Base-by-base conservation (phyloP, 2,888 invertebrate species). In the Coelopa pilipes region DNA sequence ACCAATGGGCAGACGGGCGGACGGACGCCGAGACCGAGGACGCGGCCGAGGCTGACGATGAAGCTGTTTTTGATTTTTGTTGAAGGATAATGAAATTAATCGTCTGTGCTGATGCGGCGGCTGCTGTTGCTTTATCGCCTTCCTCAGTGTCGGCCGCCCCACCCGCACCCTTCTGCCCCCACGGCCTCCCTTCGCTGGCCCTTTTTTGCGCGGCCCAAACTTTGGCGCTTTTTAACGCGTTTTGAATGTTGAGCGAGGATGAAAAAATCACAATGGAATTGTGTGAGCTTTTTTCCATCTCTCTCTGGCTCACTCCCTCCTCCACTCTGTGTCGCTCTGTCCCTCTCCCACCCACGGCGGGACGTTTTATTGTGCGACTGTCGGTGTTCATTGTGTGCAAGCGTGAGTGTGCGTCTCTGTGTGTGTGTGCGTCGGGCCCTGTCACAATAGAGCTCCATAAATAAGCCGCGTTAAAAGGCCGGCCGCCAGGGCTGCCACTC, bases 1-100 rank as follows among this genome's bases (percentile, higher is more conserved):
- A 17, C 50, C 55, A 70, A n/a, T n/a, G n/a, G n/a, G n/a, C n/a
- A n/a, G n/a, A n/a, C n/a, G n/a, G n/a, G n/a, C n/a, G n/a, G n/a
- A 69, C 70, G 55, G 55, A 63, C n/a, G 55, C 53, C 53, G 21
- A 34, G 21, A 12, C 34, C 15, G 63, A 5, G 45, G n/a, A 12
- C 3, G 9, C 34, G 55, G 53, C 55, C 19, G 68, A 55, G 12
- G 10, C 63, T 11, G 71, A 55, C 71, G 50, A 71, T 71, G 21
- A 71, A 71, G 71, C 71, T 74, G 70, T 76, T 76, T 76, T 49
- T 76, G 76, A 73, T 74, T 74, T 72, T 74, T 74, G 72, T 74
- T 76, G 74, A 71, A 71, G 69, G 74, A 70, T 76, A 75, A 78
- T 77, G 77, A 78, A 78, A 76, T 78, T 77, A 78, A 78, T 78